A percentile compares a stretch with the other conserved stretches of the same genome.
Evolutionary conservation across 2,888 invertebrate genomes (phyloP).

Genomic region (Eupithecia centaureata): DNA sequence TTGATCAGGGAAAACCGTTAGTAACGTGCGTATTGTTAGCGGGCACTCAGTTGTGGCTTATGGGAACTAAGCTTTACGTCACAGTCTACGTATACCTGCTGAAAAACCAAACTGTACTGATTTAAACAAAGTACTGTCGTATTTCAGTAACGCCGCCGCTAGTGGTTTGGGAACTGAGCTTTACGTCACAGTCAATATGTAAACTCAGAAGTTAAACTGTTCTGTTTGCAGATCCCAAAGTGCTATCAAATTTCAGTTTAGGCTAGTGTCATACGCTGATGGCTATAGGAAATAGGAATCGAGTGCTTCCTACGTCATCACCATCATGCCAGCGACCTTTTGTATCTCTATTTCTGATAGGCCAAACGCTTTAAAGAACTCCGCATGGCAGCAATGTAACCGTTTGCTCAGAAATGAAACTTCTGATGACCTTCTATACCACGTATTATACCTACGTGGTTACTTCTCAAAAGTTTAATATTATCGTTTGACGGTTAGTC

Average conservation of each 20-base stretch:
- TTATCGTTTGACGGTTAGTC: background rate
- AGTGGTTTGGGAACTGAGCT: slow-evolving; percentile 35
- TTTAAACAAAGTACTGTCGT: background rate
- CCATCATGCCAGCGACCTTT: background rate
- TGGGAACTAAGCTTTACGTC: slow-evolving; percentile 30
- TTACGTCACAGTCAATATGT: slow-evolving; percentile 18
- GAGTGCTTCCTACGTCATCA: background rate
- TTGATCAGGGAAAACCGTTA: slow-evolving; percentile 71
- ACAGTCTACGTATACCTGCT: slow-evolving; percentile 16
- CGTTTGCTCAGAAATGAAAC: background rate
- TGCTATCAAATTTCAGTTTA: background rate
- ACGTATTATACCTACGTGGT: too few species aligned
- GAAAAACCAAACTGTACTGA: slow-evolving; percentile 7
- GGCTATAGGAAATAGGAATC: background rate
- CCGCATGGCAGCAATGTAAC: background rate
- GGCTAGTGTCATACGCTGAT: background rate
- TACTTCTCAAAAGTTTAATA: background rate
- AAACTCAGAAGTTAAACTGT: slow-evolving; percentile 9
- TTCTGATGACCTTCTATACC: too few species aligned
- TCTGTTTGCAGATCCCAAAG: background rate
- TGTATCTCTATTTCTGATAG: background rate
- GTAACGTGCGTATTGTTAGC: slow-evolving; percentile 41
- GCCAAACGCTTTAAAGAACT: background rate
- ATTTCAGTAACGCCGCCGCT: too few species aligned
- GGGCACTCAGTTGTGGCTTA: slow-evolving; percentile 36